Evolutionary conservation across 2,797 vertebrate genomes (phyloP).

Genomic region (Triplophysa yarkandensis): DNA sequence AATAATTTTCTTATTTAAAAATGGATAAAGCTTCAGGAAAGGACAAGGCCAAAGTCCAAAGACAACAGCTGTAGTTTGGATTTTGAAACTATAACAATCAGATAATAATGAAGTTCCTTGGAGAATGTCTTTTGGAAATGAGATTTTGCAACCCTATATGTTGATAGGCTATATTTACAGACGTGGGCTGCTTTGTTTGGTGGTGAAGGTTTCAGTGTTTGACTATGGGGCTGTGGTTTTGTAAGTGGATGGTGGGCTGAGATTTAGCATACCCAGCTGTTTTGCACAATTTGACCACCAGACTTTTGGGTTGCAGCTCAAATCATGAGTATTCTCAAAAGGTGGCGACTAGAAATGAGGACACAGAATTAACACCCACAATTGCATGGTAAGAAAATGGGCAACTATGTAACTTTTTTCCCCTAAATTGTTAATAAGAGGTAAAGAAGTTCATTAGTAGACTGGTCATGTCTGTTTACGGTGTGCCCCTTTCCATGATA

Average conservation of each 20-base stretch:
- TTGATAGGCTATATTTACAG: neutral
- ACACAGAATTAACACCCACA: conserved; percentile 40
- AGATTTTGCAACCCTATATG: neutral
- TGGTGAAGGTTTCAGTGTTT: neutral
- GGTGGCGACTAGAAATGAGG: conserved; percentile 36
- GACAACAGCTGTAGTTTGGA: neutral
- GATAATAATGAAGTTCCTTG: neutral
- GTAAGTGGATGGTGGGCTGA: neutral
- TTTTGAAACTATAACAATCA: too few species aligned
- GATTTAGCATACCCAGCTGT: neutral
- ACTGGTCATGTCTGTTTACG: neutral
- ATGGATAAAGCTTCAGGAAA: neutral
- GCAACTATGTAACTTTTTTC: neutral
- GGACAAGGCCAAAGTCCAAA: too few species aligned
- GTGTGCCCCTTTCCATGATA: neutral
- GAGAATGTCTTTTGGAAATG: neutral
- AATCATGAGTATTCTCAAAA: neutral
- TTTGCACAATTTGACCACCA: conserved; percentile 51
- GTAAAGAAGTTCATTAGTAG: neutral
- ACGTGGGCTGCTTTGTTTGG: neutral
- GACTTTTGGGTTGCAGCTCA: conserved; percentile 68
- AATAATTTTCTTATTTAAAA: too few species aligned
- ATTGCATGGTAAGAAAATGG: conserved; percentile 42
- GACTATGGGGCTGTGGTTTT: neutral
- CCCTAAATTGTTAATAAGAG: neutral